Percentiles rank a stretch among this genome's conserved stretches.
These are phyloP conservation scores for Lydus trimaculatus DNA, from an alignment of 2,888 invertebrate genomes.

Conservation along the genomic window DNA sequence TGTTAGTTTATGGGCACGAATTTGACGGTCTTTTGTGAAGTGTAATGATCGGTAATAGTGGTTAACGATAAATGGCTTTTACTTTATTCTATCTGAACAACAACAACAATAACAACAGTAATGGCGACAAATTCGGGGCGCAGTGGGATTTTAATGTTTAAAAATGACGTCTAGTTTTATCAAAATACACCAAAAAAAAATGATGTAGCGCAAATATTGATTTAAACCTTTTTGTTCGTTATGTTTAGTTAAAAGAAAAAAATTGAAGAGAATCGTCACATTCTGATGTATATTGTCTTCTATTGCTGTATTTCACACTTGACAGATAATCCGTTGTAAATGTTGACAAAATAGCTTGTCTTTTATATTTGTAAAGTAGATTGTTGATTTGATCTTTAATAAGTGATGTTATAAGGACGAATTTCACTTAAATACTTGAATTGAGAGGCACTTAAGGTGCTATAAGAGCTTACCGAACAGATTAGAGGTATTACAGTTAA, in stretches of 20 bases:
- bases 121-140: slow-evolving; percentile 1
- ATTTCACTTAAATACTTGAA: slow-evolving; percentile 44
- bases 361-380: slow-evolving; percentile 1
- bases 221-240: neutral
- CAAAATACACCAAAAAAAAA: neutral
- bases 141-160: neutral
- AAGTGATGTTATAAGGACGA: slow-evolving; percentile 29
- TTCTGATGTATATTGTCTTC: slow-evolving; percentile 22
- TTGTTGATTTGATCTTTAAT: slow-evolving; percentile 16
- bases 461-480: slow-evolving; percentile 54
- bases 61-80: slow-evolving; percentile 54
- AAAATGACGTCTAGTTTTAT: neutral
- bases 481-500: slow-evolving; percentile 58
- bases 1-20: slow-evolving; percentile 57
- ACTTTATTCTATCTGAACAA: slow-evolving; percentile 46
- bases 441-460: slow-evolving; percentile 58
- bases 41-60: slow-evolving; percentile 54
- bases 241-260: neutral
- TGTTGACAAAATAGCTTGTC: slow-evolving; percentile 50
- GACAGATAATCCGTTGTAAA: slow-evolving; percentile 50
- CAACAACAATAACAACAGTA: neutral
- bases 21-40: slow-evolving; percentile 53
- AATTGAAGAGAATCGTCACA: slow-evolving; percentile 22
- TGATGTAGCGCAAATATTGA: neutral
- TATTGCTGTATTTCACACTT: slow-evolving; percentile 41